Evolutionary conservation across 2,888 invertebrate genomes (phyloP), one percentile per base, ranked within the genome.

Genomic region (Lomographa bimaculata): DNA sequence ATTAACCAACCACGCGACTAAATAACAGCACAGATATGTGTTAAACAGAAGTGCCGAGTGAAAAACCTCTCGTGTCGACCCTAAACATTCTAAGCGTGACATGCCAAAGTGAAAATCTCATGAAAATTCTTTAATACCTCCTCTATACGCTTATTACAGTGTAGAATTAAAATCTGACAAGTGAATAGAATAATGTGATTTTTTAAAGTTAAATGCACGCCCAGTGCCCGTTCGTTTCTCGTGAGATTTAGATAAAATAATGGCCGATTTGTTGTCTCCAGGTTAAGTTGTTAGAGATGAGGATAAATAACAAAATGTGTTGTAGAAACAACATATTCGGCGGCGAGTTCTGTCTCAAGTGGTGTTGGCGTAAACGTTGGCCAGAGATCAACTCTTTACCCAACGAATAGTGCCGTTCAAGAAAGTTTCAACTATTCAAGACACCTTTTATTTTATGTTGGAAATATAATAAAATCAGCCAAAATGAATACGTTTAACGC

Each of bases 401-500:
- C 34, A 46, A 54, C 35, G 52, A 46, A 45, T 61, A 32, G 23
- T 32, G n/a, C n/a, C n/a, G 4, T n/a, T 9, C 9, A 32, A 20
- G 7, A 30, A 14, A 21, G 14, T 19, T 19, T 29, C 7, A 21
- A n/a, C 7, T 21, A 7, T 9, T 6, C 16, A 5, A n/a, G n/a
- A 10, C 7, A n/a, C 14, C 14, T 14, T 7, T 3, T 9, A 23
- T 16, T 14, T 32, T 30, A 14, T 7, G 20, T 30, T 16, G 4
- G 24, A 60, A 50, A 47, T 46, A 54, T 45, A 41, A 43, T 27
- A 38, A 34, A 29, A 36, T 29, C 30, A 49, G 45, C 29, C 58
- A 85, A 78, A 61, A 89, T 89, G 89, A 89, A 89, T 73, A 69
- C 87, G 7, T 86, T 87, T 42, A 89, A 84, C 69, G 86, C 84